A percentile compares a stretch with the other conserved stretches of the same genome.
phyloP scores from a whole-genome alignment of 2,888 invertebrate species.

The Nymphalis polychloros region DNA sequence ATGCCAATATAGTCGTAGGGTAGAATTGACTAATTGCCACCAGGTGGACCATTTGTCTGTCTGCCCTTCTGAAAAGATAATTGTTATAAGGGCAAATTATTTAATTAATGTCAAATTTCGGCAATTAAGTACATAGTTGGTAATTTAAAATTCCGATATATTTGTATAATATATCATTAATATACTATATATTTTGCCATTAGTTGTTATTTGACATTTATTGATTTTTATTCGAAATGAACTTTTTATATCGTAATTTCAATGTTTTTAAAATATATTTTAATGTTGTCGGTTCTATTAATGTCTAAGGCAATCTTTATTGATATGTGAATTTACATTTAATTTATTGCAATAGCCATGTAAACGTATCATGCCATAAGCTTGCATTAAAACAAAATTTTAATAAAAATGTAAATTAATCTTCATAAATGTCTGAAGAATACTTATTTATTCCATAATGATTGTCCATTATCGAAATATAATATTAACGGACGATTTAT shows the following conservation, averaged over 20 bases:
- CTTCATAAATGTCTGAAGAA: constrained; percentile 20
- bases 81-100: too few species aligned
- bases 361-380: constrained; percentile 22
- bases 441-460: constrained; percentile 16
- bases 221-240: background rate
- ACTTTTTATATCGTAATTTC: background rate
- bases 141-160: too few species aligned
- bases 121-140: too few species aligned
- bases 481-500: constrained; percentile 40
- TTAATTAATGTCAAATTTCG: too few species aligned
- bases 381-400: constrained; percentile 23
- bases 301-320: constrained; percentile 13
- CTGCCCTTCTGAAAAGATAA: too few species aligned
- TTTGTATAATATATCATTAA: too few species aligned
- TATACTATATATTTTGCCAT: background rate
- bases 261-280: background rate
- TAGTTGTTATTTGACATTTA: constrained; percentile 2
- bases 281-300: background rate
- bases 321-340: constrained; percentile 18
- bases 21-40: too few species aligned
- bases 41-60: too few species aligned
- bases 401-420: constrained; percentile 31
- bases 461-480: constrained; percentile 31
- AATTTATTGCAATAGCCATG: constrained; percentile 28
- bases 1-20: too few species aligned